phyloP scores from a whole-genome alignment of 2,113 vertebrate genomes.

The Barbus barbus region DNA sequence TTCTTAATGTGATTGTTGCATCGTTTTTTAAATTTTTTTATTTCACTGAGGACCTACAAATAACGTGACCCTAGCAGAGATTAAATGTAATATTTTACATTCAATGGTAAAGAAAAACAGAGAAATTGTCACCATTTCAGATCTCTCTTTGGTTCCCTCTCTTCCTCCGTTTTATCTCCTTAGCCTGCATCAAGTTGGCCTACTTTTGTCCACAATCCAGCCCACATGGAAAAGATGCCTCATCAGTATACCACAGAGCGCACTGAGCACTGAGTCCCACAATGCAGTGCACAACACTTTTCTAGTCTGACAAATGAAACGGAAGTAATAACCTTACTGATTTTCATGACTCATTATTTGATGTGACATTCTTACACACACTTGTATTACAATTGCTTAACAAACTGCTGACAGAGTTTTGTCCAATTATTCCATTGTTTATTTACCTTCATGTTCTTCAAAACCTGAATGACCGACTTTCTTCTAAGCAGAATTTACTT shows the following conservation, averaged over 20 bases:
- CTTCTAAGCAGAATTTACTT: too few relatives aligned
- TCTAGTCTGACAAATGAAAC: not conserved
- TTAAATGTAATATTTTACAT: not conserved
- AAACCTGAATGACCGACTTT: too few relatives aligned
- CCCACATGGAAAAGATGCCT: conserved; percentile 8
- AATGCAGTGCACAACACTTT: not conserved
- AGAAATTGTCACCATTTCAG: not conserved
- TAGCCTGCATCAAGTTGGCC: not conserved
- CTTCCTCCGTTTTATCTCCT: not conserved
- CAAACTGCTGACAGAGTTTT: not conserved
- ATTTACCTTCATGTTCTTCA: too few relatives aligned
- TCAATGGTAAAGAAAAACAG: not conserved
- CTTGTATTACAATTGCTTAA: not conserved
- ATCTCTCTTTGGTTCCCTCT: not conserved
- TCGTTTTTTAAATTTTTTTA: too few relatives aligned
- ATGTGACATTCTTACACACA: not conserved
- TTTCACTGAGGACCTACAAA: too few relatives aligned
- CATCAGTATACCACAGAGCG: conserved; percentile 48
- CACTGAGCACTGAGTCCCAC: not conserved
- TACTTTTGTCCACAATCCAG: conserved; percentile 11
- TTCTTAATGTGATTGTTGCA: too few relatives aligned
- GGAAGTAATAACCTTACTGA: not conserved
- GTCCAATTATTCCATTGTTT: too few relatives aligned
- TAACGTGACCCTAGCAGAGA: too few relatives aligned
- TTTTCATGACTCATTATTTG: not conserved